Evolutionary conservation across 2,888 invertebrate species (phyloP), one percentile per base, ranked within the genome.

Genomic region (Aspidiotus rigidus): DNA sequence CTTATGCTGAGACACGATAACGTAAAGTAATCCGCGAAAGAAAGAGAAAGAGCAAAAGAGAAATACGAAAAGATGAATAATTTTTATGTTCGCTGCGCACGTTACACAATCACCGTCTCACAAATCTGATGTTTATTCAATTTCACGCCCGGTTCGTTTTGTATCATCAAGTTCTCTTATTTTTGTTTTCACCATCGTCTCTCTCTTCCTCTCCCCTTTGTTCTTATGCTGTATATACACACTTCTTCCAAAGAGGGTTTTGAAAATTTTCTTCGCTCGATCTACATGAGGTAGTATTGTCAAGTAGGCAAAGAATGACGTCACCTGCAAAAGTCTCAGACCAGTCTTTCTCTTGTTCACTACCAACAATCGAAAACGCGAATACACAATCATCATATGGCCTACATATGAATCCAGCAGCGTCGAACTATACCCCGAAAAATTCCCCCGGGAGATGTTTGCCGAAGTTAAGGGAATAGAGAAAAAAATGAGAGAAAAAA

Each of bases 111-210:
- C 49, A 49, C 49, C 49, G 44, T 67, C 57, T 49, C 67, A 53
- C 67, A 67, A 67, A 67, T 67, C 67, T 60, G 67, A 67, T 67
- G 67, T 49, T 67, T 67, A 67, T 67, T 67, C 67, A 67, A 67
- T 67, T 67, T 67, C 67, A 67, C 67, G 67, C 67, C 67, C 60
- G 60, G 67, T 67, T 67, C 67, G 67, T 67, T 67, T 67, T 56
- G 59, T 66, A 67, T 67, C 67, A 57, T 66, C 66, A 44, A 56
- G 15, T 60, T 62, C 28, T 28, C 60, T 49, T 49, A 60, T 67
- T 67, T 40, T 60, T 64, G 8, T 64, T 54, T 64, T 64, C 28
- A 28, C 28, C 28, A 28, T 28, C n/a, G 15, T 49, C n/a, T 44
- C 15, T 28, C 28, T 16, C 28, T 57, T 13, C 40, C 41, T 54